Evolutionary conservation across 2,888 invertebrate species (phyloP).

Genomic region (Aporophyla nigra): DNA sequence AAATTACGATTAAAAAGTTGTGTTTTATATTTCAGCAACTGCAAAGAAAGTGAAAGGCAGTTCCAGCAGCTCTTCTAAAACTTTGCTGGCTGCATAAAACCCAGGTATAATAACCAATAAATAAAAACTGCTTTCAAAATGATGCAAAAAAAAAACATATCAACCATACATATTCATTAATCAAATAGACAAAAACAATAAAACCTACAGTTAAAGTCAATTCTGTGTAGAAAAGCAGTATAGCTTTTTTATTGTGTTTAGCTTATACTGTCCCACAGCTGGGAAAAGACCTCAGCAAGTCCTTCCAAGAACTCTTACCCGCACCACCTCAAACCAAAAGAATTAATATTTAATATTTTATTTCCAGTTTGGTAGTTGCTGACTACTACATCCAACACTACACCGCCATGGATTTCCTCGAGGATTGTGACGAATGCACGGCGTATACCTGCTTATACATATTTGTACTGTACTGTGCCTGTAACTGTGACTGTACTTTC

Average conservation of each 20-base stretch:
- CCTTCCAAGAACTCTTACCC: no score
- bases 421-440: neutral
- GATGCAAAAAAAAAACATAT: neutral
- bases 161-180: neutral
- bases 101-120: neutral
- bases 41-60: neutral
- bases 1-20: constrained; percentile 1
- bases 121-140: neutral
- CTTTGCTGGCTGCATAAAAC: no score
- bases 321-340: neutral
- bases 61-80: neutral
- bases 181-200: neutral
- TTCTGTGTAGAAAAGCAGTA: neutral
- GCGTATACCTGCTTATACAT: neutral
- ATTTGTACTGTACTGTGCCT: neutral
- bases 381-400: neutral
- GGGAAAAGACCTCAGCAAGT: no score
- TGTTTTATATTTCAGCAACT: neutral
- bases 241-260: neutral
- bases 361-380: constrained; percentile 10
- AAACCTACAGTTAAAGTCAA: neutral
- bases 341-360: neutral
- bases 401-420: neutral
- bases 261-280: no score
- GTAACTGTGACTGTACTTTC: neutral